These are phyloP conservation scores for Corvus hawaiiensis DNA, from an alignment of 2,113 vertebrate genomes.

Conservation along the genomic window DNA sequence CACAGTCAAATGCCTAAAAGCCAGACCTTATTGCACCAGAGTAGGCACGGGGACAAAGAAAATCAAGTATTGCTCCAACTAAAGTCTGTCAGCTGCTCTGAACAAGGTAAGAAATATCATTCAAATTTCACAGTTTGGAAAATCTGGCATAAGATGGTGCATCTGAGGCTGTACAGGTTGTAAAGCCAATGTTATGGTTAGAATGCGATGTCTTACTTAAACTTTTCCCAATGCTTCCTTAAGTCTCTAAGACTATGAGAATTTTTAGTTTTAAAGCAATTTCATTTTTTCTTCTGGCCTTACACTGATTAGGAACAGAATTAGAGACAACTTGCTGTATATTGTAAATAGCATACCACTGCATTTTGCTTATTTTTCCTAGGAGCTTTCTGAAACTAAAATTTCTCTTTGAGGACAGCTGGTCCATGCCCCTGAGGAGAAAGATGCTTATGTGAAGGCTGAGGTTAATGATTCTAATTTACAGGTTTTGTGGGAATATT, in stretches of 20 bases:
- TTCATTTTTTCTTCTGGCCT: not conserved
- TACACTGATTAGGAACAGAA: not conserved
- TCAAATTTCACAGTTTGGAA: not conserved
- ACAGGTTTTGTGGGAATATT: not conserved
- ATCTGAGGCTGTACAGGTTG: not conserved
- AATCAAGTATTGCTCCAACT: not conserved
- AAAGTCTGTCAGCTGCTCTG: not conserved
- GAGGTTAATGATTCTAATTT: slow-evolving; percentile 32
- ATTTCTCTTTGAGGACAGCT: slow-evolving; percentile 4
- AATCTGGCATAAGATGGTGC: not conserved
- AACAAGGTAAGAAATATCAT: not conserved
- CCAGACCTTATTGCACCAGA: not conserved
- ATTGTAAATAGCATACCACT: not conserved
- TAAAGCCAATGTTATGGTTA: not conserved
- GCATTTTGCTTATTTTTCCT: not conserved
- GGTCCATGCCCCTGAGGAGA: not conserved
- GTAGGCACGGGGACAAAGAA: not conserved
- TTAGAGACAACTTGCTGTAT: not conserved
- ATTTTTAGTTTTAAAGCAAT: not conserved
- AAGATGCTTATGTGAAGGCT: not conserved
- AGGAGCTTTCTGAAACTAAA: not conserved
- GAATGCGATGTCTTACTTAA: not conserved
- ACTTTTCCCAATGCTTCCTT: not conserved
- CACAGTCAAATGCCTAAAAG: not conserved
- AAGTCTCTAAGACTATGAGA: not conserved